Percentiles rank a stretch among this genome's conserved stretches.
Evolutionary conservation across 2,797 vertebrate species (phyloP).

Genomic region (Ispidina picta): DNA sequence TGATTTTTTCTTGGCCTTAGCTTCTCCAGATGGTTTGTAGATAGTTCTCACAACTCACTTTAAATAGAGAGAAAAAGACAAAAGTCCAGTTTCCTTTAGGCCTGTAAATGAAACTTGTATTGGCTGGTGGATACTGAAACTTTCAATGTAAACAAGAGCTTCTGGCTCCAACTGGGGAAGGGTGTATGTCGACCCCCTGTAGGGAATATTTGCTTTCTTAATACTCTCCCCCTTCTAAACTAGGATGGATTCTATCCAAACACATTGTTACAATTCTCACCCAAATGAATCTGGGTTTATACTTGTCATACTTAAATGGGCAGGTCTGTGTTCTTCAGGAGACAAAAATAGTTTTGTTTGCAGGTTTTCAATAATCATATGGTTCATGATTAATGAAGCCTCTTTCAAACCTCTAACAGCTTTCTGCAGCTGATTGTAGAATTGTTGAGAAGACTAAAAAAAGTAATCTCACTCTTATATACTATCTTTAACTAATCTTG

Average conservation of each 20-base stretch:
- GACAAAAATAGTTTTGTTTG: slow-evolving; percentile 54
- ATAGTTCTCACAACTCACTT: slow-evolving; percentile 63
- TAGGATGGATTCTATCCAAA: slow-evolving; percentile 33
- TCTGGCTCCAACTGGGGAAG: neutral
- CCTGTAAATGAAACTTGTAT: neutral
- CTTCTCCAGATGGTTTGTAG: slow-evolving; percentile 68
- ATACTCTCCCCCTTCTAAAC: neutral
- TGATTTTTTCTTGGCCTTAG: slow-evolving; percentile 66
- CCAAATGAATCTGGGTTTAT: slow-evolving; percentile 18
- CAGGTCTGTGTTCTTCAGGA: slow-evolving; percentile 33
- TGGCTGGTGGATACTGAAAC: neutral
- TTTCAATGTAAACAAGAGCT: slow-evolving; percentile 1
- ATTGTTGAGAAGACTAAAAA: slow-evolving; percentile 48
- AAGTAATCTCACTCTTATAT: slow-evolving; percentile 28
- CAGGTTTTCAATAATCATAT: slow-evolving; percentile 66
- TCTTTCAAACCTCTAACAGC: slow-evolving; percentile 42
- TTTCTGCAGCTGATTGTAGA: slow-evolving; percentile 24
- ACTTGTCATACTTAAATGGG: slow-evolving; percentile 47
- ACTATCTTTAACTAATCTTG: slow-evolving; percentile 45
- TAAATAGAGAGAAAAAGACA: slow-evolving; percentile 53
- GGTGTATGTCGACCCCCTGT: neutral
- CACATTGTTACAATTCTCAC: slow-evolving; percentile 16
- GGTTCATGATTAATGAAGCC: slow-evolving; percentile 58
- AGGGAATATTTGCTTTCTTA: neutral
- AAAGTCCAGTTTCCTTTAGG: slow-evolving; percentile 61